Conservation (phyloP, 2,797 vertebrate genomes). For the Enteromius paludinosus region DNA sequence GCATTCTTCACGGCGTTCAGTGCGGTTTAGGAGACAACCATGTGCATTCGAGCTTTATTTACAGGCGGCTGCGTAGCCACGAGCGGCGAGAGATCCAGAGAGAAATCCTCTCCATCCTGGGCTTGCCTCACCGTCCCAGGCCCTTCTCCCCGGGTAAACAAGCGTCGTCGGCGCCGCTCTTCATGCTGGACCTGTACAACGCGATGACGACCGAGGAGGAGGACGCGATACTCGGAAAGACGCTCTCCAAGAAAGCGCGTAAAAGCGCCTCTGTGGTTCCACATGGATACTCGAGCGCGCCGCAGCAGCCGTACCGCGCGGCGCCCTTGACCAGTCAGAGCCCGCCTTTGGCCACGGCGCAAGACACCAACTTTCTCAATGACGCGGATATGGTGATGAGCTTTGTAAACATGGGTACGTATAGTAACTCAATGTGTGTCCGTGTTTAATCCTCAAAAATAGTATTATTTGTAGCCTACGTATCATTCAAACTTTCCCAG, state of each 20-base stretch:
- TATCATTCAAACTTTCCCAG: neutral
- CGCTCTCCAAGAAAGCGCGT: slow-evolving; percentile 78
- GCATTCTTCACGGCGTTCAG: slow-evolving; percentile 85
- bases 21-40: slow-evolving; percentile 93
- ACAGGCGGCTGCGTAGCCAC: slow-evolving; percentile 96
- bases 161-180: slow-evolving; percentile 95
- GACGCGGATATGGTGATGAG: slow-evolving; percentile 99
- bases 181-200: slow-evolving; percentile 99
- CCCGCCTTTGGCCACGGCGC: slow-evolving; percentile 87
- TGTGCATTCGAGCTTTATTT: slow-evolving; percentile 99
- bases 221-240: slow-evolving; percentile 77
- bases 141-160: slow-evolving; percentile 97
- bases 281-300: slow-evolving; percentile 85
- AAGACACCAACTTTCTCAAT: slow-evolving; percentile 96
- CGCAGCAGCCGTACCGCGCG: slow-evolving; percentile 71
- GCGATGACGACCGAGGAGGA: slow-evolving; percentile 96
- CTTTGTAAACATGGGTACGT: slow-evolving; percentile 98
- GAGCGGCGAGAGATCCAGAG: slow-evolving; percentile 98
- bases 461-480: neutral
- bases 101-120: slow-evolving; percentile 99
- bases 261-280: slow-evolving; percentile 85
- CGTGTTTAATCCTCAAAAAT: neutral
- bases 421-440: slow-evolving; percentile 5
- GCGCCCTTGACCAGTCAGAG: slow-evolving; percentile 87
- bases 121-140: slow-evolving; percentile 95